Base-by-base conservation (phyloP, 2,888 invertebrate species). In the Oxystoma pomonae region DNA sequence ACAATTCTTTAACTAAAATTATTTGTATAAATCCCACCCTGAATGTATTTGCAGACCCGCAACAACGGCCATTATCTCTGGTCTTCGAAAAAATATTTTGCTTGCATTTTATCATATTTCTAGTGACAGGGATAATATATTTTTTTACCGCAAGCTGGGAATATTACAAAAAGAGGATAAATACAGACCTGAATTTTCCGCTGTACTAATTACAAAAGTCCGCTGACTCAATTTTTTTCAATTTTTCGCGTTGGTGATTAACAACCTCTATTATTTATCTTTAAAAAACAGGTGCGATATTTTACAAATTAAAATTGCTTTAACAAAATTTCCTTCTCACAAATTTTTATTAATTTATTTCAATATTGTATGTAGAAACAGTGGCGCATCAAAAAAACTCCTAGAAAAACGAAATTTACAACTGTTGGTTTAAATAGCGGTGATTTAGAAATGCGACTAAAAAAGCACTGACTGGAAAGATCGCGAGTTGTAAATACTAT, bases 181-280 rank as follows among this genome's bases (percentile, higher is more conserved):
- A 78, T 78, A 76, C 70, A 73, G 71, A 74, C n/a, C n/a, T n/a
- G 73, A 74, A 76, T 77, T 77, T 77, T 77, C 77, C 76, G 74
- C 75, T 73, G 73, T 74, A 76, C 77, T 78, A 78, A 78, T 78
- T 77, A 78, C 75, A 73, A 75, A 74, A 73, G 67, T 62, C 72
- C 73, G 73, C 74, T 71, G 73, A 71, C 74, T 75, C 35, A 76
- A 77, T 77, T 76, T 77, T 75, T 77, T 77, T 78, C 77, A 77
- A 77, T 78, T 78, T 75, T 69, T 70, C 72, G 70, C 35, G 3
- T 73, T 71, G 67, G 71, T 76, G 74, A 76, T 72, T 74, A 73
- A 74, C 69, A 65, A 69, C 55, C 63, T 16, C 19, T 53, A 56
- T 67, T 65, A 67, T 68, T 64, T 59, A 67, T 35, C 60, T 35